These are phyloP conservation scores for Drosophila tani DNA, from an alignment of 1,140 invertebrate genomes.

Conservation along the genomic window DNA sequence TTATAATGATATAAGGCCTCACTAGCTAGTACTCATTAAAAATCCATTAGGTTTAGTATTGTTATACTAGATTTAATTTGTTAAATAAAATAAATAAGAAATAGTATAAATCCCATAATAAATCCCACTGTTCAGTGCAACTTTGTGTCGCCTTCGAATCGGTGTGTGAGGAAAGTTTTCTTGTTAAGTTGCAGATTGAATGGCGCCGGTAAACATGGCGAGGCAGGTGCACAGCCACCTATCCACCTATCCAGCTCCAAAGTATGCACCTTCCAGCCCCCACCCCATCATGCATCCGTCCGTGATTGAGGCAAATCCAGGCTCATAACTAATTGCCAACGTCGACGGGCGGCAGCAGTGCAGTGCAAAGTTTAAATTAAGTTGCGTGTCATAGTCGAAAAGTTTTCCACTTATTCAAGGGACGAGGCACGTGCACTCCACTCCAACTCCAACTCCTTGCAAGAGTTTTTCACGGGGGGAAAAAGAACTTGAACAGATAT, in stretches of 20 bases:
- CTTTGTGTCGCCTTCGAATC: conserved; percentile 11
- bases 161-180: conserved; percentile 35
- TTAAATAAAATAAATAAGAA: no score
- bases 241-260: no score
- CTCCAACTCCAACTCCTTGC: neutral
- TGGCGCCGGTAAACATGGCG: conserved; percentile 42
- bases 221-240: conserved; percentile 2
- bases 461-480: no score
- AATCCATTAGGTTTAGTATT: no score
- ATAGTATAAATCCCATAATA: neutral
- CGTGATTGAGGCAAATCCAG: conserved; percentile 43
- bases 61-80: no score
- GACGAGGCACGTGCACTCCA: conserved; percentile 30
- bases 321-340: conserved; percentile 73
- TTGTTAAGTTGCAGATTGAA: conserved; percentile 51
- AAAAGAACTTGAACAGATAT: neutral
- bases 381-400: conserved; percentile 75
- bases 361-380: conserved; percentile 72
- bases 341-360: conserved; percentile 19
- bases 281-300: neutral
- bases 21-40: no score
- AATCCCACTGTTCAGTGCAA: conserved; percentile 13
- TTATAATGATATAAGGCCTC: no score
- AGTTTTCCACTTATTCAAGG: conserved; percentile 63
- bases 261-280: no score